Conservation (phyloP, 1,140 invertebrate genomes). For the Nautilus pompilius region DNA sequence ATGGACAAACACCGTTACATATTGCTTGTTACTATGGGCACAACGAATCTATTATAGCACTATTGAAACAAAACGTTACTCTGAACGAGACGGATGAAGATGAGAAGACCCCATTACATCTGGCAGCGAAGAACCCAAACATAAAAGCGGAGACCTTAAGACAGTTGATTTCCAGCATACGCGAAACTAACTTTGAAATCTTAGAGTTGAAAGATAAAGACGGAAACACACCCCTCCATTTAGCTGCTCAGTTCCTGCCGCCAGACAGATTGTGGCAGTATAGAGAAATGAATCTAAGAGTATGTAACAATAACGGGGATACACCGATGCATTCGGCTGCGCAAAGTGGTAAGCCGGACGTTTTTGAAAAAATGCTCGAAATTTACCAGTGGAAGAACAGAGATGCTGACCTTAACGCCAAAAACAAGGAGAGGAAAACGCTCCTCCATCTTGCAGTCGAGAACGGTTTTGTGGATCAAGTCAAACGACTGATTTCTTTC, state of each 20-base stretch:
- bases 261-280: constrained; percentile 44
- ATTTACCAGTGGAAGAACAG: constrained; percentile 39
- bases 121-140: constrained; percentile 28
- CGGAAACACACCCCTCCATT: constrained; percentile 43
- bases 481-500: constrained; percentile 21
- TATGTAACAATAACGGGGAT: constrained; percentile 25
- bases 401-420: constrained; percentile 40
- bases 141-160: constrained; percentile 32
- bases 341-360: constrained; percentile 29
- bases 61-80: constrained; percentile 37
- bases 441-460: constrained; percentile 35
- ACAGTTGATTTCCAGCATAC: constrained; percentile 33
- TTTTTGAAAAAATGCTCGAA: constrained; percentile 36
- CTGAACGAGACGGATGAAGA: constrained; percentile 35
- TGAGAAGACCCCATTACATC: constrained; percentile 39
- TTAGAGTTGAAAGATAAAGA: constrained; percentile 35
- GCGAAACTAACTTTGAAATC: constrained; percentile 41
- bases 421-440: constrained; percentile 23
- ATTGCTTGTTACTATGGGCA: constrained; percentile 48
- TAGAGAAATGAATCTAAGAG: constrained; percentile 34
- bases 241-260: constrained; percentile 36
- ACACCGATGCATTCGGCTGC: constrained; percentile 28
- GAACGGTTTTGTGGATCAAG: constrained; percentile 21
- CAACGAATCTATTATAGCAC: constrained; percentile 26
- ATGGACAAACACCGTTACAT: constrained; percentile 49